Conservation (phyloP, 1,140 invertebrate species). For the Chrysoperla carnea region DNA sequence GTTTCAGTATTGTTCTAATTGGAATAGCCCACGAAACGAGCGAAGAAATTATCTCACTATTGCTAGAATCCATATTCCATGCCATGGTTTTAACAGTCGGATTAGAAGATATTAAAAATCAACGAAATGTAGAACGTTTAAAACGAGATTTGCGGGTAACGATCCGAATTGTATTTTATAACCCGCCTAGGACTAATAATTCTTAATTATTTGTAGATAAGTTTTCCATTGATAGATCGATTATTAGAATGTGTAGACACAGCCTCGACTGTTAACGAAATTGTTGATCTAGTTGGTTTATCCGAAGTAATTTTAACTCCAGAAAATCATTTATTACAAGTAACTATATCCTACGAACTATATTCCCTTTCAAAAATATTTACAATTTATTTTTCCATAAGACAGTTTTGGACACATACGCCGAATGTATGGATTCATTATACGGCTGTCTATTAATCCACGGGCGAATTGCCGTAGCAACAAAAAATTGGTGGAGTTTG, state of each 20-base stretch:
- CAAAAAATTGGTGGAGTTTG: constrained; percentile 59
- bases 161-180: neutral
- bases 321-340: constrained; percentile 55
- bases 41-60: constrained; percentile 35
- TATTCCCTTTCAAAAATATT: constrained; percentile 1
- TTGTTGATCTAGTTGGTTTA: constrained; percentile 39
- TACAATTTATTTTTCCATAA: constrained; percentile 22
- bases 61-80: constrained; percentile 54
- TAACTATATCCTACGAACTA: constrained; percentile 17
- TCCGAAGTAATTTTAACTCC: constrained; percentile 44
- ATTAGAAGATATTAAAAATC: constrained; percentile 51
- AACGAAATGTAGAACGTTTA: constrained; percentile 58
- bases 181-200: neutral
- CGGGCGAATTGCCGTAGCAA: constrained; percentile 56
- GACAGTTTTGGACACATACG: constrained; percentile 55
- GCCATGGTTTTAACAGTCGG: constrained; percentile 60
- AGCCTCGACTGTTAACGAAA: constrained; percentile 31
- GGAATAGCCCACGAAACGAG: constrained; percentile 43
- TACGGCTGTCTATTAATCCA: constrained; percentile 64
- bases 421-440: constrained; percentile 52
- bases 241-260: constrained; percentile 52
- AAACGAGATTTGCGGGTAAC: constrained; percentile 55
- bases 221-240: constrained; percentile 52
- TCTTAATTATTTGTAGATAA: constrained; percentile 31
- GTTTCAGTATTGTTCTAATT: constrained; percentile 39